Base-by-base conservation (phyloP, 2,113 vertebrate species). In the Osmerus eperlanus region DNA sequence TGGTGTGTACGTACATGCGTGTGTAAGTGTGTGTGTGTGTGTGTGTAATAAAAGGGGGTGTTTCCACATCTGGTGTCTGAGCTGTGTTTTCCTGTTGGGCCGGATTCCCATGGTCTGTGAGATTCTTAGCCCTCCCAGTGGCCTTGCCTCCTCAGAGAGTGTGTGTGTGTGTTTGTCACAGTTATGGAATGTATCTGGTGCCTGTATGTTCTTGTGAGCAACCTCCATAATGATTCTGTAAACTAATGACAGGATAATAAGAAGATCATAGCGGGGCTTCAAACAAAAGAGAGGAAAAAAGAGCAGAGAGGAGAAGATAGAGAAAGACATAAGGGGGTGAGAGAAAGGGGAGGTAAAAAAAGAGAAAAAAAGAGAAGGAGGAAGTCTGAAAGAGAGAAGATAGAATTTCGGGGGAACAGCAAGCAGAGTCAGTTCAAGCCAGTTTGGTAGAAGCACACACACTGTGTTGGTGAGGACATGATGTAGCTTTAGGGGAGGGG, bases 11-110 rank as follows among this genome's bases (percentile, higher is more conserved):
- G 67, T 68, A 53, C 59, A 32, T 36, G 63, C 56, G 71, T 47
- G 53, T 18, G 54, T 73, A 51, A 67, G 61, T 60, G 28, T 74
- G 76, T 75, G 77, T 80, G 47, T 79, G 47, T 71, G 76, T 75
- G 77, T 80, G 47, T 79, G 47, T 71, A 25, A 78, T 83, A 25
- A 15, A 62, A 19, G 18, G 79, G 84, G 84, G 89, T 83, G 85
- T 87, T 87, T 83, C 84, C 87, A 91, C 90, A 91, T 91, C 85
- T 90, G 88, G 88, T 81, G 79, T 79, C 81, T 84, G 76, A 79
- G 83, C 81, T 81, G 81, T 86, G 86, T 89, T 91, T 90, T 87
- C 81, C 80, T 89, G 41, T 78, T 78, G 73, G 83, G 83, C 74
- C 74, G 70, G 71, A 47, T 88, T 89, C 89, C 82, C 86, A 64